Base-by-base conservation (phyloP, 2,113 vertebrate genomes). In the Pyxicephalus adspersus region DNA sequence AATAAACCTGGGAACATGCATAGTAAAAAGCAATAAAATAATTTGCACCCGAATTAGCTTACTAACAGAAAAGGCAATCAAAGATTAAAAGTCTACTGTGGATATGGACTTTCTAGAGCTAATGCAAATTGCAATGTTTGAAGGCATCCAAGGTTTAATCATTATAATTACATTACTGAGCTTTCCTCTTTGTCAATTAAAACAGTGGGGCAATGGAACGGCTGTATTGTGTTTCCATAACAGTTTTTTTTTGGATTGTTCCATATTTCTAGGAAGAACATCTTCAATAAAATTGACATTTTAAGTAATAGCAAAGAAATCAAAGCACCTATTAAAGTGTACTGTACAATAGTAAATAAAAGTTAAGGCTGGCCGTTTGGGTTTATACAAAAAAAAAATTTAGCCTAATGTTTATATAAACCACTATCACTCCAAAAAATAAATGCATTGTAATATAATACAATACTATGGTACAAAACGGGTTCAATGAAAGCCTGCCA, bases 151-250 rank as follows among this genome's bases (percentile, higher is more conserved):
- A 66, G 25, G 52, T 26, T 31, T 20, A 73, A 55, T 26, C 50
- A 28, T 52, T 64, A 73, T 20, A 64, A 58, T 78, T 26, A 57
- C 29, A 38, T 67, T 38, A 78, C n/a, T 58, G 76, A 18, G 26
- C 61, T 54, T 19, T 38, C n/a, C 4, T 57, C 29, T 67, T 15
- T 38, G 19, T 67, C 50, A 5, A 2, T 19, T 38, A 29, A 28
- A 26, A 31, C 29, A n/a, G 15, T 38, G 25, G 20, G 19, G 45
- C 50, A 65, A 65, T 52, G 50, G 55, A 77, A 77, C 26, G 18
- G 5, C 25, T 23, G 51, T 26, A 20, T 26, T 22, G 51, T 26
- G 64, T 57, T 57, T 38, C 23, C 22, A 45, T 23, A 45, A 45
- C 50, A 3, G 19, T 72, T 58, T 52, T 15, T 52, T 80, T 51